A percentile compares a stretch with the other conserved stretches of the same genome.
phyloP scores from a whole-genome alignment of 1,140 invertebrate species.

The Nasonia giraulti region DNA sequence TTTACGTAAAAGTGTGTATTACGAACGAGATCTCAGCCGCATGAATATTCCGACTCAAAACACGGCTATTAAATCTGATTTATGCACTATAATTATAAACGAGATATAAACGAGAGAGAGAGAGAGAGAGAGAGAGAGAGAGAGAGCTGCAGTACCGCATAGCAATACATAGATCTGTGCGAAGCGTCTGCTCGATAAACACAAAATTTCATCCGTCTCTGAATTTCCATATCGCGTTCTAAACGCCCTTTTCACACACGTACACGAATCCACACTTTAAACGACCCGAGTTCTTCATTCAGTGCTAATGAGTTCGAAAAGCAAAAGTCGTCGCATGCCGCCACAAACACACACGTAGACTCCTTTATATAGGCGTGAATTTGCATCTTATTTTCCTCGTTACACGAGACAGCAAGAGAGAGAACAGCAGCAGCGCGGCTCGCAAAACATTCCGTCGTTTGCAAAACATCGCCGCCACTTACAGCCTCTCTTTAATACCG shows the following conservation, averaged over 20 bases:
- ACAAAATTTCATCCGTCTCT: neutral
- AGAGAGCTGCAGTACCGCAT: neutral
- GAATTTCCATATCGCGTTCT: neutral
- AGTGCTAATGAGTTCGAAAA: conserved; percentile 11
- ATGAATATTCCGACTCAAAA: neutral
- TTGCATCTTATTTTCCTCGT: neutral
- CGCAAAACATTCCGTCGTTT: neutral
- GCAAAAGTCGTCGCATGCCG: neutral
- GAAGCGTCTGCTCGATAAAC: neutral
- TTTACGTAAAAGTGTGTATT: neutral
- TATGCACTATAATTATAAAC: neutral
- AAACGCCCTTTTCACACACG: neutral
- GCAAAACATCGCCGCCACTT: too few species aligned
- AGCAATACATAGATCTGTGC: neutral
- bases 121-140: too few species aligned
- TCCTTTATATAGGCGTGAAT: neutral
- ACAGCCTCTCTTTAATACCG: too few species aligned
- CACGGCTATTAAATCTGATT: neutral
- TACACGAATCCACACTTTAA: neutral
- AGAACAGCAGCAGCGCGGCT: neutral
- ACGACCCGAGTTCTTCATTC: neutral
- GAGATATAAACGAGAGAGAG: neutral
- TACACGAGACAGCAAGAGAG: neutral
- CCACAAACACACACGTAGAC: neutral
- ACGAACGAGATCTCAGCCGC: neutral